Conservation (phyloP, 1,140 invertebrate species). For the Scaptomyza hsui region DNA sequence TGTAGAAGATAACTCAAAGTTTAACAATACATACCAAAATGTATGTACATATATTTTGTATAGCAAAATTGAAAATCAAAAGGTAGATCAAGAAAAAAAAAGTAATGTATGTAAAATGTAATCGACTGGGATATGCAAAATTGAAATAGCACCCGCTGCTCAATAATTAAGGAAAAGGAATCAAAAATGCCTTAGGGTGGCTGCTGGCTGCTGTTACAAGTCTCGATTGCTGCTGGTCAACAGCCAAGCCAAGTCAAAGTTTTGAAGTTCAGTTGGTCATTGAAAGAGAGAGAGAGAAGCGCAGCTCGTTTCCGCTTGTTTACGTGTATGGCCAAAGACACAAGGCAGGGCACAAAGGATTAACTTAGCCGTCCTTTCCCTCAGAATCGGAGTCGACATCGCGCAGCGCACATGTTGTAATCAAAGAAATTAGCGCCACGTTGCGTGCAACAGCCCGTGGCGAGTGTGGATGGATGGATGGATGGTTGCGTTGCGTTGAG, state of each 20-base stretch:
- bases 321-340: conserved; percentile 58
- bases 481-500: conserved; percentile 23
- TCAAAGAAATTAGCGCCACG: conserved; percentile 82
- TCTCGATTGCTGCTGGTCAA: conserved; percentile 21
- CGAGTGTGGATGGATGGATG: conserved; percentile 54
- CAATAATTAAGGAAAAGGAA: conserved; percentile 67
- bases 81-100: neutral
- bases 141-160: conserved; percentile 35
- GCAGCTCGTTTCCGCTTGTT: conserved; percentile 57
- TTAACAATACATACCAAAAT: too few species aligned
- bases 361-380: conserved; percentile 22
- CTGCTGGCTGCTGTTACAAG: conserved; percentile 10
- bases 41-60: neutral
- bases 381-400: conserved; percentile 36
- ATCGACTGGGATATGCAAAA: conserved; percentile 4
- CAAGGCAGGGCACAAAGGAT: conserved; percentile 64
- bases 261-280: conserved; percentile 82
- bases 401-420: conserved; percentile 65
- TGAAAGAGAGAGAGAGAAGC: too few species aligned
- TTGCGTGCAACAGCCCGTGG: conserved; percentile 69
- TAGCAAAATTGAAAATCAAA: neutral
- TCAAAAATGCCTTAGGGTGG: conserved; percentile 46
- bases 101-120: neutral
- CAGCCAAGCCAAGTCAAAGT: conserved; percentile 65
- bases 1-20: too few species aligned